Evolutionary conservation across 92 coral and sea anemone genomes (phyloP).

Genomic region (Umimayanthus kanabou): DNA sequence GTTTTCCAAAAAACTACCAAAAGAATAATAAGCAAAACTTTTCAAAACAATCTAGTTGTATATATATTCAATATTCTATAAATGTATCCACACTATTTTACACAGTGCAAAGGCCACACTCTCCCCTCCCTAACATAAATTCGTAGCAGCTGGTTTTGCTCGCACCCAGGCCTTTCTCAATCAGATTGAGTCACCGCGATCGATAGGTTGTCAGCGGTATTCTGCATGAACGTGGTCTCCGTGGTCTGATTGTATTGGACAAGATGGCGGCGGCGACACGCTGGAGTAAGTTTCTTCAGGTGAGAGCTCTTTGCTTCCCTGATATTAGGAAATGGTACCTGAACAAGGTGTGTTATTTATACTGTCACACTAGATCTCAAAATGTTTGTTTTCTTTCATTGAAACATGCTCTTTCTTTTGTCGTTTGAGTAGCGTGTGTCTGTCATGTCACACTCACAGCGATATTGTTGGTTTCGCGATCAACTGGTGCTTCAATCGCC

Average conservation of each 20-base stretch:
- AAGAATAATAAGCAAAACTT: background rate
- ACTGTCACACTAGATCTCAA: background rate
- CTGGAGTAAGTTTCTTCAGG: constrained; percentile 23
- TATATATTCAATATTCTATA: too few relatives aligned
- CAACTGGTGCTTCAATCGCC: background rate
- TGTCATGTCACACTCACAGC: too few relatives aligned
- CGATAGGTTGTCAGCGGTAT: constrained; percentile 8
- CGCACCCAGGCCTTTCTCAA: background rate
- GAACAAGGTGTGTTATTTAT: background rate
- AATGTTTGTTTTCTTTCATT: background rate
- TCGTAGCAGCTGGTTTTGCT: background rate
- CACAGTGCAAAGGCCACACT: background rate
- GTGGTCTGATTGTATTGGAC: constrained; percentile 41
- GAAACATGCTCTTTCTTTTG: background rate
- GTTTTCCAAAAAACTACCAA: background rate
- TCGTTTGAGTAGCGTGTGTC: background rate
- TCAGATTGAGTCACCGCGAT: background rate
- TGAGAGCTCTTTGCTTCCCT: background rate
- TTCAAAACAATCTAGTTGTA: too few relatives aligned
- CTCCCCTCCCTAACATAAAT: background rate
- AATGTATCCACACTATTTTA: background rate
- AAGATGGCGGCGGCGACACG: constrained; percentile 41
- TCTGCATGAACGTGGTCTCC: constrained; percentile 30
- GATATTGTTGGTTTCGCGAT: too few relatives aligned
- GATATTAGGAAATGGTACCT: background rate